Evolutionary conservation across 2,113 vertebrate species (phyloP).

Genomic region (Cebus imitator): DNA sequence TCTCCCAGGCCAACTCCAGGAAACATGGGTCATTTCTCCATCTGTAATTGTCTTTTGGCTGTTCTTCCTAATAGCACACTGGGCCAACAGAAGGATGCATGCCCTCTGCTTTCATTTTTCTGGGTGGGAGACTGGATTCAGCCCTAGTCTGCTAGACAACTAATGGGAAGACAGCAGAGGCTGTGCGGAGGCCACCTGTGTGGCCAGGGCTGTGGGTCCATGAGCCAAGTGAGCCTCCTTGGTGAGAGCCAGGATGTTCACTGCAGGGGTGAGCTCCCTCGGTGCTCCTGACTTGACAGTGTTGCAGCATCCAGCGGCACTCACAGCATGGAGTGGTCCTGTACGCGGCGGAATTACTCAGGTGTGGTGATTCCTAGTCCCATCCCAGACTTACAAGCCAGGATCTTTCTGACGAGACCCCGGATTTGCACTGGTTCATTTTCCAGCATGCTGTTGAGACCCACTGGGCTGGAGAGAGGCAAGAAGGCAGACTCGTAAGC

Average conservation of each 20-base stretch:
- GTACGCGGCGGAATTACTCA: too few relatives aligned
- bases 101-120: background rate
- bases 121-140: background rate
- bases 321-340: fast-evolving
- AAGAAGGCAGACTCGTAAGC: background rate
- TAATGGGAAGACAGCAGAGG: background rate
- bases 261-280: background rate
- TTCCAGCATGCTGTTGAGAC: background rate
- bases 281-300: background rate
- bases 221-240: background rate
- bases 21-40: background rate
- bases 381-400: background rate
- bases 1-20: background rate
- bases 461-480: background rate
- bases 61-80: background rate
- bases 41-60: background rate
- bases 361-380: background rate
- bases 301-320: background rate
- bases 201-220: background rate
- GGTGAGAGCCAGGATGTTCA: background rate
- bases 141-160: background rate
- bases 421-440: background rate
- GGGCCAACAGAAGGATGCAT: fast-evolving
- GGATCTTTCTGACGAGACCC: background rate
- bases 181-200: too few relatives aligned